Evolutionary conservation across 2,888 invertebrate genomes (phyloP), one percentile per base, ranked within the genome.

Genomic region (Leptothorax acervorum): DNA sequence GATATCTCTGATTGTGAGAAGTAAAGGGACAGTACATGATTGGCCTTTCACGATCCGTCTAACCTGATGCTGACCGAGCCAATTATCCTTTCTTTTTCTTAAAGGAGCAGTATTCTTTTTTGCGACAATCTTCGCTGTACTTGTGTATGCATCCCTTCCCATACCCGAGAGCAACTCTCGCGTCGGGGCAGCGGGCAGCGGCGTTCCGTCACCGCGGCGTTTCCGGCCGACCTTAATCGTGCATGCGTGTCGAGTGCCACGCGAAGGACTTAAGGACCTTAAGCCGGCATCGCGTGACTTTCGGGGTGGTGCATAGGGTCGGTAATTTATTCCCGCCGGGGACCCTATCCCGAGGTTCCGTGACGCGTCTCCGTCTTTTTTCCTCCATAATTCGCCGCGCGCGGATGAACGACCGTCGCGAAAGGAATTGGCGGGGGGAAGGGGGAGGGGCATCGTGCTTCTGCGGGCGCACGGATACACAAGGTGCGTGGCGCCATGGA

Each of bases 181-280:
- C 42, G 55, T 55, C 12, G 31, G 23, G 65, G 11, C 23, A 65
- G 31, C 78, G 1, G 6, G 31, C 78, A 6, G 6, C 35, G 8
- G n/a, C 31, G 8, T 60, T 68, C 23, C 15, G 82, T 74, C 48
- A 5, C 5, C 62, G 57, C 51, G 55, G 83, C 86, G 42, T 83
- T 86, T 86, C 86, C 86, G 83, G 86, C 82, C 84, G 87, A 86
- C 84, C 73, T 84, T 84, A 87, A 87, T 87, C 84, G 87, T 55
- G 81, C 82, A 76, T 84, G 84, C 87, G 87, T 82, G 84, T 82
- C 81, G 60, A 45, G n/a, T 66, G 81, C 81, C 86, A 86, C 86
- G 84, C 84, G 84, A 87, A 73, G 73, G 45, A 73, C 86, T 86
- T 60, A 53, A 83, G 86, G 62, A 79, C 84, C 63, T 73, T 48